Evolutionary conservation across 1,140 invertebrate species (phyloP).

Genomic region (Megathymus violae): DNA sequence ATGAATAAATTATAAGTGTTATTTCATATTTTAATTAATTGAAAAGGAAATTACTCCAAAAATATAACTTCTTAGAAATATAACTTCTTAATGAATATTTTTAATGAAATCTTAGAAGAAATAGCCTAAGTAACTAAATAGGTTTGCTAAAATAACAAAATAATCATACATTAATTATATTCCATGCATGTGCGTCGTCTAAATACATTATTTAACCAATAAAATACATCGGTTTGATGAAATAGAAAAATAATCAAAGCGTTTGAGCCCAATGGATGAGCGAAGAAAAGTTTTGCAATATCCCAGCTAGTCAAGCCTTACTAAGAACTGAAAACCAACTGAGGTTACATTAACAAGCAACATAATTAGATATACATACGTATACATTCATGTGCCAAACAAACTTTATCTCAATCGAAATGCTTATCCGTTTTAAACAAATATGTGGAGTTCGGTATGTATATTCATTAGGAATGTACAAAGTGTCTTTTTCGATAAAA

Average conservation of each 20-base stretch:
- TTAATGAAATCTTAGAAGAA: too few species aligned
- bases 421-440: neutral
- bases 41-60: too few species aligned
- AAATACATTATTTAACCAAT: too few species aligned
- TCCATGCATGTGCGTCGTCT: too few species aligned
- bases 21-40: too few species aligned
- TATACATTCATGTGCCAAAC: too few species aligned
- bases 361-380: conserved; percentile 4
- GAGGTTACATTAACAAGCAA: conserved; percentile 6
- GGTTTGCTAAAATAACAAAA: too few species aligned
- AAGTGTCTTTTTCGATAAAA: neutral
- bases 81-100: too few species aligned
- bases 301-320: conserved; percentile 5
- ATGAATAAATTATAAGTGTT: too few species aligned
- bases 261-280: conserved; percentile 14
- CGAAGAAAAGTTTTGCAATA: conserved; percentile 20
- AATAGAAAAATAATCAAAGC: conserved; percentile 15
- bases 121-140: too few species aligned
- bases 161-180: too few species aligned
- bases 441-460: neutral
- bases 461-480: neutral
- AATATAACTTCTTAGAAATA: too few species aligned
- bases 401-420: conserved; percentile 10
- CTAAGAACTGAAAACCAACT: conserved; percentile 7
- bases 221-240: neutral